Conservation (phyloP, 2,888 invertebrate species). For the Embidobia sp. region DNA sequence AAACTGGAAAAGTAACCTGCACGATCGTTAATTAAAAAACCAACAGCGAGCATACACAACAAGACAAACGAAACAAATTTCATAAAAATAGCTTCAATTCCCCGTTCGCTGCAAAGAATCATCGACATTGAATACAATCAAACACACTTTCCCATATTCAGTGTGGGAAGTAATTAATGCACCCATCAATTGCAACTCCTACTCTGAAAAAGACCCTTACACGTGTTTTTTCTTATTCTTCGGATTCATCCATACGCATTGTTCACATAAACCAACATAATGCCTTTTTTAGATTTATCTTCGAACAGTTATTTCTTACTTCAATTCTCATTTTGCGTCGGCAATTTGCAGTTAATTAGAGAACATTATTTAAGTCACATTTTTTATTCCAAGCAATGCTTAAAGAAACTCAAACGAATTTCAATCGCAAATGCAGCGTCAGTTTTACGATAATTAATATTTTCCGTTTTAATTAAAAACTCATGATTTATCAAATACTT, state of each 20-base stretch:
- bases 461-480: too few relatives aligned
- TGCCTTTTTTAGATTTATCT: conserved; percentile 20
- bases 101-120: conserved; percentile 29
- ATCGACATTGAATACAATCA: conserved; percentile 47
- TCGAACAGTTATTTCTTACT: background rate
- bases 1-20: too few relatives aligned
- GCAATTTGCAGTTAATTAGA: background rate
- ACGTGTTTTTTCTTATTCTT: conserved; percentile 46
- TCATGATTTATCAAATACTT: too few relatives aligned
- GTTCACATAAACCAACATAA: conserved; percentile 30
- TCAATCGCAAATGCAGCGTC: too few relatives aligned
- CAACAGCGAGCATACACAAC: too few relatives aligned
- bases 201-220: conserved; percentile 33
- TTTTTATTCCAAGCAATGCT: too few relatives aligned
- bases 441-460: too few relatives aligned
- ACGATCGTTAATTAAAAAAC: too few relatives aligned
- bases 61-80: conserved; percentile 9
- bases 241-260: conserved; percentile 21
- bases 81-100: conserved; percentile 35
- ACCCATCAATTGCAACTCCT: conserved; percentile 43
- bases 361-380: too few relatives aligned
- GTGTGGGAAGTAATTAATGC: conserved; percentile 61
- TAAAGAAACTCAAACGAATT: too few relatives aligned
- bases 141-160: conserved; percentile 48
- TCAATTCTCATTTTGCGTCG: background rate